A percentile compares a stretch with the other conserved stretches of the same genome.
phyloP scores from a whole-genome alignment of 2,888 invertebrate genomes.

The Harpagoxenus sublaevis region DNA sequence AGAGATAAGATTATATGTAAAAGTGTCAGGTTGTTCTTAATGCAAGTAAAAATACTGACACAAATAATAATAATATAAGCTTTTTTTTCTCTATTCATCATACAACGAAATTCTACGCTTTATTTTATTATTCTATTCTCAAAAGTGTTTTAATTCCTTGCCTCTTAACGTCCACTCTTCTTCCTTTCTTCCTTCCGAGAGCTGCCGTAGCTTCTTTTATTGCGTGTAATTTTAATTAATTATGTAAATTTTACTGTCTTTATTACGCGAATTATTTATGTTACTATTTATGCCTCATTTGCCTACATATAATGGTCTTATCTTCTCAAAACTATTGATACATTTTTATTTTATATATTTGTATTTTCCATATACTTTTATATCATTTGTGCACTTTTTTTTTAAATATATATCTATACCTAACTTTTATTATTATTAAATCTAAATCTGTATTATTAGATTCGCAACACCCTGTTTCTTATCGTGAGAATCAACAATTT shows the following conservation, averaged over 20 bases:
- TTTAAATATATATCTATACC: background rate
- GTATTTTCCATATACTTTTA: background rate
- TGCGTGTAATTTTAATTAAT: conserved; percentile 11
- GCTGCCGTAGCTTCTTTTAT: background rate
- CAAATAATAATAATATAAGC: background rate
- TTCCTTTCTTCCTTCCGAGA: background rate
- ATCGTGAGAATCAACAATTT: background rate
- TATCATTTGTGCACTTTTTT: background rate
- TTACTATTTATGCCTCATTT: background rate
- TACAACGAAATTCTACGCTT: background rate
- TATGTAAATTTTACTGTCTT: background rate
- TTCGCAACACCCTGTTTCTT: background rate
- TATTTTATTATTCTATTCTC: background rate
- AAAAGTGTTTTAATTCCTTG: background rate
- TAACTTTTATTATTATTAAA: background rate
- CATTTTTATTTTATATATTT: background rate
- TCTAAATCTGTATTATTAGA: background rate
- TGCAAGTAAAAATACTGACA: background rate
- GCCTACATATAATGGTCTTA: background rate
- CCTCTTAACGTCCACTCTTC: background rate
- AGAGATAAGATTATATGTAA: background rate
- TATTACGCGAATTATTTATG: background rate
- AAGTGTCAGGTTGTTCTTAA: background rate
- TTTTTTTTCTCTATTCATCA: background rate
- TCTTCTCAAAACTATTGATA: background rate